These are phyloP conservation scores for Diglossa cyanea DNA, from an alignment of 2,797 vertebrate species.

Conservation along the genomic window DNA sequence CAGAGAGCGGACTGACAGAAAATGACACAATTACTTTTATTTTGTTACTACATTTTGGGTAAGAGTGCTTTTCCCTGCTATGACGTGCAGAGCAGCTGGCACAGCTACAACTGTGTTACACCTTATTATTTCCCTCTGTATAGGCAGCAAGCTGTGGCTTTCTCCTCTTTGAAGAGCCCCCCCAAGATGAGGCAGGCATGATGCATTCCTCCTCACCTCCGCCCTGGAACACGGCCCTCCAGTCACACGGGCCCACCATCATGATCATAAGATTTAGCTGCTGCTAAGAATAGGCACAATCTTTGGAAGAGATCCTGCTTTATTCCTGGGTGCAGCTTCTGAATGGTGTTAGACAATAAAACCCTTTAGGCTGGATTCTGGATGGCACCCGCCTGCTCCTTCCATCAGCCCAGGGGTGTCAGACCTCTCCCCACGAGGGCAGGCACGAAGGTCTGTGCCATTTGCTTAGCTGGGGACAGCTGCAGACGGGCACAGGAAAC, in stretches of 20 bases:
- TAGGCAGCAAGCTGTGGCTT: neutral
- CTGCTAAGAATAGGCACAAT: neutral
- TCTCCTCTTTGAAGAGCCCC: neutral
- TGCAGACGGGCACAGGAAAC: neutral
- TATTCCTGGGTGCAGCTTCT: neutral
- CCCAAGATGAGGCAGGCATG: neutral
- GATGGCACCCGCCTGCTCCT: neutral
- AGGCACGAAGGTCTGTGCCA: neutral
- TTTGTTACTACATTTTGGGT: neutral
- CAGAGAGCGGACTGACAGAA: neutral
- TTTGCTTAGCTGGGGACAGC: neutral
- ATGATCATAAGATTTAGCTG: neutral
- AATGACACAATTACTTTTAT: neutral
- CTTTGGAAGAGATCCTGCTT: constrained; percentile 2
- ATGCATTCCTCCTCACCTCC: neutral
- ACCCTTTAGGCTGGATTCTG: neutral
- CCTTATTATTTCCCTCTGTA: neutral
- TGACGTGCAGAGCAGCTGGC: neutral
- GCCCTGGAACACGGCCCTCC: neutral
- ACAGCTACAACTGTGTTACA: neutral
- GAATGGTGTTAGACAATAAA: neutral
- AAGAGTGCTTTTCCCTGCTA: neutral
- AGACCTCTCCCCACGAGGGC: neutral
- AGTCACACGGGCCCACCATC: neutral
- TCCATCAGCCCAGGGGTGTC: neutral